These are phyloP conservation scores for Zaprionus vittiger DNA, from an alignment of 1,140 invertebrate species.

Conservation along the genomic window DNA sequence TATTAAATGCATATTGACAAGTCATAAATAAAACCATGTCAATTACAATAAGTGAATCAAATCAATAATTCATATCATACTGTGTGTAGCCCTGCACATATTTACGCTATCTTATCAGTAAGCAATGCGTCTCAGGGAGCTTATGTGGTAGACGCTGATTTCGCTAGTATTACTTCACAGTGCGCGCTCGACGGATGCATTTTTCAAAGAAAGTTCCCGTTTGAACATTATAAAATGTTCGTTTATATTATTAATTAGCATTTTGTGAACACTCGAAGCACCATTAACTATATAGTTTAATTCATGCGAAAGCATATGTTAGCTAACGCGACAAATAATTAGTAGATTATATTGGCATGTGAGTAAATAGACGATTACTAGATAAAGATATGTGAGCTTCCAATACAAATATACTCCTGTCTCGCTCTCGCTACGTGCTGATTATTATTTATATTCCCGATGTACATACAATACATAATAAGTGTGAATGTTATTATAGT, in stretches of 20 bases:
- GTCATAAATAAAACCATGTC: background rate
- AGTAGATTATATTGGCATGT: conserved; percentile 23
- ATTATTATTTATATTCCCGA: conserved; percentile 11
- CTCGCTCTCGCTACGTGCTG: background rate
- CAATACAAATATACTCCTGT: conserved; percentile 29
- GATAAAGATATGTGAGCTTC: conserved; percentile 27
- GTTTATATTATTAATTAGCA: conserved; percentile 15
- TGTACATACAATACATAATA: conserved; percentile 20
- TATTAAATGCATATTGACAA: background rate
- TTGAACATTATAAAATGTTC: conserved; percentile 17
- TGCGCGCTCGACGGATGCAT: conserved; percentile 52
- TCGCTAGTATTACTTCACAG: conserved; percentile 68
- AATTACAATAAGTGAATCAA: background rate
- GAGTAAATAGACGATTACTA: conserved; percentile 27
- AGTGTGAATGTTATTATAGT: conserved; percentile 21
- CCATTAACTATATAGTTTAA: conserved; percentile 5
- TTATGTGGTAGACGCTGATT: conserved; percentile 44
- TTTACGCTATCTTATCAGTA: conserved; percentile 63
- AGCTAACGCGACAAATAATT: background rate
- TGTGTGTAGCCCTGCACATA: conserved; percentile 38
- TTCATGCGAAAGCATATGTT: conserved; percentile 10
- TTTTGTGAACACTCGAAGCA: background rate
- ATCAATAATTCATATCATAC: background rate
- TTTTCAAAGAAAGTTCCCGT: conserved; percentile 16
- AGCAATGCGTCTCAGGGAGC: conserved; percentile 29